Base-by-base conservation (phyloP, 1,140 invertebrate species). In the Drosophila dunni region DNA sequence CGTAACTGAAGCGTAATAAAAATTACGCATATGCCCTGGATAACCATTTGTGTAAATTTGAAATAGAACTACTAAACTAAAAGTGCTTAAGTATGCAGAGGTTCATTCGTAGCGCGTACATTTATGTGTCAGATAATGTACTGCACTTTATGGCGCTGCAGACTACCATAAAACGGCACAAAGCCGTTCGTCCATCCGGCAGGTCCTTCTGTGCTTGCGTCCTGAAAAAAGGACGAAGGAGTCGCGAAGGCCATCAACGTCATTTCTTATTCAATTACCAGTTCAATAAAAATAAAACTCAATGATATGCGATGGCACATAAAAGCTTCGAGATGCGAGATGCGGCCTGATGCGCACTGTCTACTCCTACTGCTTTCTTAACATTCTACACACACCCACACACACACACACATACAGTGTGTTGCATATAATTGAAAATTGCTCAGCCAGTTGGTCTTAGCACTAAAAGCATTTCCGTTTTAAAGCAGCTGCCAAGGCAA, bases 221-320 rank as follows among this genome's bases (percentile, higher is more conserved):
- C 29, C 6, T 46, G 17, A 44, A 68, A 75, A 48, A 15, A 13
- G 42, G n/a, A 44, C 53, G 46, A 58, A 40, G 46, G 40, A 36
- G 60, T 45, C 65, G 64, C 45, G 44, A 72, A 61, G 81, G 70
- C 77, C 81, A 78, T 84, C 81, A 81, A 79, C 71, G 78, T 81
- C 78, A 81, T 85, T 85, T 79, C 82, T 85, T 85, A 85, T 85
- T 85, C 82, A 85, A 85, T 85, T 85, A 85, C 81, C 78, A 72
- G 78, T 81, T 85, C 82, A 85, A 85, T 85, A 85, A 85, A 85
- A 85, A 85, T 85, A 85, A 85, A 85, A 79, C 75, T 81, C 81
- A 85, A 85, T 79, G 82, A 80, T 75, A 85, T 85, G 81, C 81
- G 73, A 54, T 58, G 73, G 51, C 48, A 64, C 77, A 84, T 84